Evolutionary conservation across 2,113 vertebrate species (phyloP), one percentile per base, ranked within the genome.

Genomic region (Coreoperca whiteheadi): DNA sequence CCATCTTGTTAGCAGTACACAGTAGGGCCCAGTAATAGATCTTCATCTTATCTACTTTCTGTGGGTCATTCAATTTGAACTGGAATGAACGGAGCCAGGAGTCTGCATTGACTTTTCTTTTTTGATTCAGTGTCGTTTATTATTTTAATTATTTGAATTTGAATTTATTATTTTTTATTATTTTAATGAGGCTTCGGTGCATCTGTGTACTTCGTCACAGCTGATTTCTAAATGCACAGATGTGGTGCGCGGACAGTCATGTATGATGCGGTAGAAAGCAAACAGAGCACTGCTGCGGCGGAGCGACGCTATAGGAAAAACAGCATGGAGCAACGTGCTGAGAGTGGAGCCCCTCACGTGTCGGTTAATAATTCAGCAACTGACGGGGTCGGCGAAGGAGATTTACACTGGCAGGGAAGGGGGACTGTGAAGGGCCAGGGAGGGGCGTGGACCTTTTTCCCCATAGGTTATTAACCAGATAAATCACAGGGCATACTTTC

Each of bases 361-460:
- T 69, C 10, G 0, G 71, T 90, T 85, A 85, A 90, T 88, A 87
- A 84, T 82, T 88, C 46, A 90, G 57, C 34, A 8, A 43, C 43
- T 14, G 51, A 25, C 3, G 0, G 63, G 78, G 63, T 89, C 71
- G 82, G 67, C 18, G 3, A 43, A 67, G 34, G 21, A 75, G 81
- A 72, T 86, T 83, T 79, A 74, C 30, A 69, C 41, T 46, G 75
- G 71, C 12, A 59, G 54, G n/a, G n/a, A 61, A 32, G n/a, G 18
- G 43, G 12, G 30, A 4, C 30, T 4, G 39, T 39, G 48, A 90
- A 41, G 59, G 43, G 56, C 63, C 41, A 72, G 1, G 15, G 57
- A 57, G 12, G 50, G 2, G 6, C 43, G 37, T 66, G 37, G 70
- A 56, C 53, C 46, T 30, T 53, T 34, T 4, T 43, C 65, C 25